Base-by-base conservation (phyloP, 1,140 invertebrate genomes). In the Anastrepha obliqua region DNA sequence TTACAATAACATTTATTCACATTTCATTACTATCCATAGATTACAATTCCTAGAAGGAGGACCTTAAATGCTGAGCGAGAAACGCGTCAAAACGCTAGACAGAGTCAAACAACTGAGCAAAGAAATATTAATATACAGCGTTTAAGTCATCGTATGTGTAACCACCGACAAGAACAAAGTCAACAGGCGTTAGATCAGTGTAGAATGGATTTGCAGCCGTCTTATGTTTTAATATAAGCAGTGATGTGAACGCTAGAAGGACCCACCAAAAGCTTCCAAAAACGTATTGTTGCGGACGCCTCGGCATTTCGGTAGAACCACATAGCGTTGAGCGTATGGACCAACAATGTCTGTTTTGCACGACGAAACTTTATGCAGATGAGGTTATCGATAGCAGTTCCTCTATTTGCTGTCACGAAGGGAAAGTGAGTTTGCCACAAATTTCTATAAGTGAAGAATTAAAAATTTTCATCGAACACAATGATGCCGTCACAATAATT, bases 341-440 rank as follows among this genome's bases (percentile, higher is more conserved):
- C n/a, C n/a, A n/a, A n/a, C n/a, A n/a, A n/a, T n/a, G n/a, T n/a
- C n/a, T n/a, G 11, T 51, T 47, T 29, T 78, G 70, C n/a, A 78
- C 11, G 4, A 39, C 70, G n/a, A 78, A 78, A 51, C 47, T 78
- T 13, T 42, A 13, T 78, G 13, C 70, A 78, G 11, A 11, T 15
- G 70, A 78, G n/a, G 70, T 78, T 47, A 51, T 8, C 47, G 47
- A 20, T 78, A 51, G 39, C 8, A 47, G 13, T 78, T 78, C 42
- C 11, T 47, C 39, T 13, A 78, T 78, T 78, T 78, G 70, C n/a
- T 78, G 70, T 78, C 70, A 78, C n/a, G 42, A 78, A 29, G 70
- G 70, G 47, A 78, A 78, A 17, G 70, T 78, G 39, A 78, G 39
- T 78, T 78, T 78, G 70, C 70, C 70, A 15, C 9, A 78, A 51